Percentiles rank a stretch among this genome's conserved stretches.
phyloP scores from a whole-genome alignment of 2,888 invertebrate species.

The Rhingia rostrata region DNA sequence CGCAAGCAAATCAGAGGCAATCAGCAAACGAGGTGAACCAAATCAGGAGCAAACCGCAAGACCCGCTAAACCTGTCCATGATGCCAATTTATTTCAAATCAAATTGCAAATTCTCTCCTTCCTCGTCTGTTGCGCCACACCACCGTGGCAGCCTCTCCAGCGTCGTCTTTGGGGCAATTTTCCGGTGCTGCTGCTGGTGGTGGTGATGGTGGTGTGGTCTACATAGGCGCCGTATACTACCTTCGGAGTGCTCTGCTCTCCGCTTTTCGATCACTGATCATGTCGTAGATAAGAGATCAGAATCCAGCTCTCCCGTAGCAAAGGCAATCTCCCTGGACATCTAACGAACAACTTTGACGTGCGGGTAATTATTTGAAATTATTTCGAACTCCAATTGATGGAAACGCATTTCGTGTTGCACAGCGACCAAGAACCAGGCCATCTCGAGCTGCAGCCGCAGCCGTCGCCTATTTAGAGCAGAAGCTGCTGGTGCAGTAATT shows the following conservation, averaged over 20 bases:
- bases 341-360: slow-evolving; percentile 71
- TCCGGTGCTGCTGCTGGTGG: slow-evolving; percentile 7
- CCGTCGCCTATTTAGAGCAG: not conserved
- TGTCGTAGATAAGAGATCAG: slow-evolving; percentile 64
- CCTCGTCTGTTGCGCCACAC: not conserved
- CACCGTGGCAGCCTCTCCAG: not conserved
- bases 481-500: slow-evolving; percentile 20
- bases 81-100: slow-evolving; percentile 73
- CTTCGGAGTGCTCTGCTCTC: slow-evolving; percentile 45
- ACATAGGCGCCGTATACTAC: slow-evolving; percentile 53
- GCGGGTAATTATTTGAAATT: slow-evolving; percentile 73
- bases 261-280: slow-evolving; percentile 61
- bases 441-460: too few relatives aligned
- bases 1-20: slow-evolving; percentile 61
- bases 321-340: slow-evolving; percentile 54
- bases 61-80: slow-evolving; percentile 69
- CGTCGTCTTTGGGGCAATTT: slow-evolving; percentile 51
- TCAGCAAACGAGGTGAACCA: slow-evolving; percentile 70
- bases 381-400: slow-evolving; percentile 69
- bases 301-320: slow-evolving; percentile 50
- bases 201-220: slow-evolving; percentile 19
- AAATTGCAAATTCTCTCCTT: slow-evolving; percentile 68
- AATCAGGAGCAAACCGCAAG: slow-evolving; percentile 70
- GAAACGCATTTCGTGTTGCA: slow-evolving; percentile 44
- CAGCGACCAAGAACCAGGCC: slow-evolving; percentile 49